Conservation (phyloP, 2,113 vertebrate genomes). For the Psophia crepitans region DNA sequence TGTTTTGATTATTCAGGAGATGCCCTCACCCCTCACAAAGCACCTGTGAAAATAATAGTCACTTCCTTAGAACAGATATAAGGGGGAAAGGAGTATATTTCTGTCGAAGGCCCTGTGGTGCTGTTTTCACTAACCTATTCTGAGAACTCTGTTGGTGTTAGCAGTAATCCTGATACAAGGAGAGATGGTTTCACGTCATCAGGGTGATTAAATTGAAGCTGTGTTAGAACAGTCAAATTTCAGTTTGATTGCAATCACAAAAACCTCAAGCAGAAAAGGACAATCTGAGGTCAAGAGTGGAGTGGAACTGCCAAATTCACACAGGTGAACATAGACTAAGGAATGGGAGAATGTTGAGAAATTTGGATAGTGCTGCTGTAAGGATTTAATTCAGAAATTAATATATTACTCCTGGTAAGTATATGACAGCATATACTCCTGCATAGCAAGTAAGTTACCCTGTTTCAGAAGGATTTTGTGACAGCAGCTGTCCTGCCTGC, state of each 20-base stretch:
- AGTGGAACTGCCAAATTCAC: background rate
- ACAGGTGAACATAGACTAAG: background rate
- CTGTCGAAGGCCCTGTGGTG: background rate
- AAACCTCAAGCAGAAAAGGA: background rate
- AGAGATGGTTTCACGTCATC: background rate
- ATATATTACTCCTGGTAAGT: background rate
- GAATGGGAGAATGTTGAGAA: background rate
- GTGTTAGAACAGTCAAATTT: background rate
- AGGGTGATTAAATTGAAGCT: background rate
- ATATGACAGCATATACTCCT: too few relatives aligned
- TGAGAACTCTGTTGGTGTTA: background rate
- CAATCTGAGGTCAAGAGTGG: background rate
- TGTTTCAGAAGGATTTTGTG: background rate
- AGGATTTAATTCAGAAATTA: background rate
- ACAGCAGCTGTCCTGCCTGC: background rate
- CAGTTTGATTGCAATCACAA: slow-evolving; percentile 1
- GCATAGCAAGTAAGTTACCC: background rate
- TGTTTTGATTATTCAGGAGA: background rate
- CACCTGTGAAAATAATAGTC: background rate
- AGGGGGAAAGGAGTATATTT: background rate
- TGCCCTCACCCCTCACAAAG: background rate
- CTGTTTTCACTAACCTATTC: background rate
- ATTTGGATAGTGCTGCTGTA: background rate
- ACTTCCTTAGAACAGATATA: background rate
- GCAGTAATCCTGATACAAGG: background rate